Percentiles rank a stretch among this genome's conserved stretches.
Evolutionary conservation across 1,140 invertebrate species (phyloP).

Genomic region (Aethina tumida): DNA sequence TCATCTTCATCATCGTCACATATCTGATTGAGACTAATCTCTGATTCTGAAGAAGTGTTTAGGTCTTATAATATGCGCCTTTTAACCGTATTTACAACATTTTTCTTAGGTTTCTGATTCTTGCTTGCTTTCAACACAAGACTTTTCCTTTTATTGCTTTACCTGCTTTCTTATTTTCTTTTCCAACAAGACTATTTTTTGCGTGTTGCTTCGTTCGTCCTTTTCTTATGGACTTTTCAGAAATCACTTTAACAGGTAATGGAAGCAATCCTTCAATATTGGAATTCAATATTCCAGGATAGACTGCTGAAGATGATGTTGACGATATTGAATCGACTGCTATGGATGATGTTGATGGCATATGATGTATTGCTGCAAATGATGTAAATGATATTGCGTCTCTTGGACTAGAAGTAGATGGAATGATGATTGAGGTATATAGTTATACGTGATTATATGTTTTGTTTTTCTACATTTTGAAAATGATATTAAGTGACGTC

Average conservation of each 20-base stretch:
- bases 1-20: conserved; percentile 25
- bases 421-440: conserved; percentile 6
- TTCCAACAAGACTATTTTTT: no score
- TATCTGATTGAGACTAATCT: no score
- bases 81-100: no score
- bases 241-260: conserved; percentile 2
- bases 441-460: no score
- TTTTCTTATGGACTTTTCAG: conserved; percentile 5
- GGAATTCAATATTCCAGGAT: conserved; percentile 1
- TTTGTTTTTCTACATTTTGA: no score
- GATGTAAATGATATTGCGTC: conserved; percentile 1
- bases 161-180: no score
- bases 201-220: no score
- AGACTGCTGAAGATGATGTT: neutral
- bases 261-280: conserved; percentile 3
- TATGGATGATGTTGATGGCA: neutral
- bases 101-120: no score
- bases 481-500: no score
- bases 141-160: no score
- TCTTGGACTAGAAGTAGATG: conserved; percentile 1
- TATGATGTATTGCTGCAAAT: conserved; percentile 1
- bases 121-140: no score
- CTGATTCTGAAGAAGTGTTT: neutral
- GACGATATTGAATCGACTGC: neutral
- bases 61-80: conserved; percentile 1